Evolutionary conservation across 2,113 vertebrate species (phyloP).

Genomic region (Tetrao urogallus): DNA sequence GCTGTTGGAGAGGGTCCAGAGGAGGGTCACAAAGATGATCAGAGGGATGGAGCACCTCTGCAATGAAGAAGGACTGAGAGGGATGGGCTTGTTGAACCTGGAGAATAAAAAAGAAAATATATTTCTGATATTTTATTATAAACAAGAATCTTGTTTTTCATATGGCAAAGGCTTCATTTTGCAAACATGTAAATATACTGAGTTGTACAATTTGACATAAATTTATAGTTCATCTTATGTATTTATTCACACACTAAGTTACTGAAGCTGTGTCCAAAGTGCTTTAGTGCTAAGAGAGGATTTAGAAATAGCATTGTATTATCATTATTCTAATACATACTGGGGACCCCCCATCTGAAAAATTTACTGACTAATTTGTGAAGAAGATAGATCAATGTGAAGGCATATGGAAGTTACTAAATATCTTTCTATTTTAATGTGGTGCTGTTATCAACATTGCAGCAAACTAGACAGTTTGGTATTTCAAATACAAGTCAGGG

Average conservation of each 20-base stretch:
- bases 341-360: not conserved
- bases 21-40: not conserved
- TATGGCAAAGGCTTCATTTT: not conserved
- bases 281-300: not conserved
- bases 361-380: not conserved
- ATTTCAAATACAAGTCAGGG: not conserved
- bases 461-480: not conserved
- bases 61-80: not conserved
- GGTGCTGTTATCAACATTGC: not conserved
- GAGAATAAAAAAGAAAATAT: not conserved
- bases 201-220: not conserved
- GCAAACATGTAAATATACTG: not conserved
- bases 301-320: not conserved
- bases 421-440: not conserved
- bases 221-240: not conserved
- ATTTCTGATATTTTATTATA: not conserved
- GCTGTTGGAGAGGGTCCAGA: not conserved
- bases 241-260: not conserved
- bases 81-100: not conserved
- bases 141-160: not conserved
- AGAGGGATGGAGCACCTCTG: not conserved
- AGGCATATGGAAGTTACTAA: conserved; percentile 13
- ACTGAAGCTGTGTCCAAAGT: not conserved
- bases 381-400: not conserved
- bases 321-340: not conserved